A percentile compares a stretch with the other conserved stretches of the same genome.
These are phyloP conservation scores for Brachyopa scutellaris DNA, from an alignment of 2,888 invertebrate species.

Conservation along the genomic window DNA sequence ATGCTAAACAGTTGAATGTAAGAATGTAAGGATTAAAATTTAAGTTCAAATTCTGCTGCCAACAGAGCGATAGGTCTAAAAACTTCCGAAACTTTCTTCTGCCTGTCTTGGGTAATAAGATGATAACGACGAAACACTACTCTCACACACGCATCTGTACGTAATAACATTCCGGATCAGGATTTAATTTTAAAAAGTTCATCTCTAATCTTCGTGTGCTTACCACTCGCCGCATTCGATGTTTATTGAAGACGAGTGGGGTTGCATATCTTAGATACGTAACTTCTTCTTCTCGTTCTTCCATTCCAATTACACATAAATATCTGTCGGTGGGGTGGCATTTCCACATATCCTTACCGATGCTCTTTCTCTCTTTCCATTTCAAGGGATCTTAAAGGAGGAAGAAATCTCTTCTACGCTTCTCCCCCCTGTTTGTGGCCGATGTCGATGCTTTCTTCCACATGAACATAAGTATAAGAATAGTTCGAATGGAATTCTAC, in stretches of 20 bases:
- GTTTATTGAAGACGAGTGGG: conserved; percentile 67
- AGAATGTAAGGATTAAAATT: too few relatives aligned
- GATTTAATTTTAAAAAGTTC: conserved; percentile 69
- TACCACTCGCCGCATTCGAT: conserved; percentile 36
- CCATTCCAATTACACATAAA: conserved; percentile 60
- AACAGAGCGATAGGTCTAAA: conserved; percentile 29
- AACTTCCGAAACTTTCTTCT: conserved; percentile 9
- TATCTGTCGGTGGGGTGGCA: conserved; percentile 68
- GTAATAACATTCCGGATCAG: conserved; percentile 57
- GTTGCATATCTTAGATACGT: conserved; percentile 57
- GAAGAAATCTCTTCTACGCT: conserved; percentile 45
- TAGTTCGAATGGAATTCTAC: conserved; percentile 52
- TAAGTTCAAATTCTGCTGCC: conserved; percentile 22
- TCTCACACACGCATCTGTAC: too few relatives aligned
- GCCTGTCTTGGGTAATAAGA: conserved; percentile 12
- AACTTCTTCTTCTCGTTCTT: conserved; percentile 35
- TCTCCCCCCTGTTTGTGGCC: conserved; percentile 38
- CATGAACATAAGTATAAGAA: conserved; percentile 4
- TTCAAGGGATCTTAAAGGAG: conserved; percentile 44
- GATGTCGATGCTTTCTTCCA: conserved; percentile 36
- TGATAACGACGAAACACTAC: conserved; percentile 26
- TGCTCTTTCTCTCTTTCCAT: background rate
- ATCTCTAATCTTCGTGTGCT: conserved; percentile 60
- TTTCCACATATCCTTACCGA: conserved; percentile 57
- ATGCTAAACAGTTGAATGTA: too few relatives aligned